Percentiles rank a stretch among this genome's conserved stretches.
Conservation (phyloP, 2,113 vertebrate species). For the Passerina amoena region DNA sequence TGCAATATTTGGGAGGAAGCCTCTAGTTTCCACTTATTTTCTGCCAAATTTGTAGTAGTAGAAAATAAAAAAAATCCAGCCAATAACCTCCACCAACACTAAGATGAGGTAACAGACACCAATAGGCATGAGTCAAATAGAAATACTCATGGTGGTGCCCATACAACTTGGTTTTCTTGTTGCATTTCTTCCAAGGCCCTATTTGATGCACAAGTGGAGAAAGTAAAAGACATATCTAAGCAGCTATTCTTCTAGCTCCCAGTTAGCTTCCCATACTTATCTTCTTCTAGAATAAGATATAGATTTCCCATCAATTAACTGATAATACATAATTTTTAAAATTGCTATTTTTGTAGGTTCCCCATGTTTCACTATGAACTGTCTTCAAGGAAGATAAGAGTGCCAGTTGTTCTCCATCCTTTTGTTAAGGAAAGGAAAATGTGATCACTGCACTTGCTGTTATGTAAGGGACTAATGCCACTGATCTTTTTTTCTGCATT, state of each 20-base stretch:
- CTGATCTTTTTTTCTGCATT: neutral
- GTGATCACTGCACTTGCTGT: neutral
- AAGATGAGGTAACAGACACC: neutral
- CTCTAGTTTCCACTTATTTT: neutral
- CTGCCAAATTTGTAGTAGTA: neutral
- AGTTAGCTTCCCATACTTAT: neutral
- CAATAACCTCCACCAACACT: neutral
- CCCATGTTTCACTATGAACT: neutral
- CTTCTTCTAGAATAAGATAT: neutral
- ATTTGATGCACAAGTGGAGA: neutral
- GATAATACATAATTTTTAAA: neutral
- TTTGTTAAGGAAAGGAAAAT: neutral
- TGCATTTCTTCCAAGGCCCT: neutral
- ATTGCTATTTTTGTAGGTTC: accelerated
- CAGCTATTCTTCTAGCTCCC: neutral
- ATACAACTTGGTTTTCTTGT: neutral
- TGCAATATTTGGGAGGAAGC: neutral
- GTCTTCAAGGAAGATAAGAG: neutral
- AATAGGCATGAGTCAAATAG: neutral
- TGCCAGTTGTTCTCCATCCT: neutral
- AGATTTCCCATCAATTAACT: neutral
- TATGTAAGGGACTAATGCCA: neutral
- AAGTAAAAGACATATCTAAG: neutral
- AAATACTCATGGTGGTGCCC: neutral
- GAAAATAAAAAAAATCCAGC: neutral